Conservation (phyloP, 2,113 vertebrate species). For the Rhinogobius similis region DNA sequence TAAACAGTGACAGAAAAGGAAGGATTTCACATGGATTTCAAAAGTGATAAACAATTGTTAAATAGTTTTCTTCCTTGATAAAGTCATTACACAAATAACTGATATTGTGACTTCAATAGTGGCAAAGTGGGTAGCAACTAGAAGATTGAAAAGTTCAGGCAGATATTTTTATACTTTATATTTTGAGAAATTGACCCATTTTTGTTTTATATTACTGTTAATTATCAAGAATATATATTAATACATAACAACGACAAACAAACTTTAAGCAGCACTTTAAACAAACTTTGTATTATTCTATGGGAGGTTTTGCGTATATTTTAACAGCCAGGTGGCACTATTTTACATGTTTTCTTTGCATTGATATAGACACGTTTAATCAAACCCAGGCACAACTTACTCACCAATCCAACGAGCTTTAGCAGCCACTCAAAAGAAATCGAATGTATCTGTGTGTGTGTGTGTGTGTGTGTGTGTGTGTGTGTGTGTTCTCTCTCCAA, state of each 20-base stretch:
- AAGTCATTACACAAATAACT: too few relatives aligned
- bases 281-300: background rate
- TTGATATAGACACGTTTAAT: constrained; percentile 41
- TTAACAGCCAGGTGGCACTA: constrained; percentile 75
- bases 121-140: too few relatives aligned
- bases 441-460: constrained; percentile 19
- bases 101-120: too few relatives aligned
- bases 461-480: too few relatives aligned
- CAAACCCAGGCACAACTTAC: constrained; percentile 53
- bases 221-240: background rate
- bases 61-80: too few relatives aligned
- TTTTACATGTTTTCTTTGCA: constrained; percentile 48
- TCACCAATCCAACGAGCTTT: constrained; percentile 60
- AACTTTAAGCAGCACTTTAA: background rate
- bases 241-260: background rate
- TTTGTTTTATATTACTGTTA: background rate
- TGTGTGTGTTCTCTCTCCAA: constrained; percentile 14
- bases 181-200: background rate
- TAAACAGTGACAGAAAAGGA: too few relatives aligned
- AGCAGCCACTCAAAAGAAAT: constrained; percentile 28
- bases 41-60: too few relatives aligned
- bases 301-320: background rate
- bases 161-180: background rate
- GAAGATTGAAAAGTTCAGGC: background rate
- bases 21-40: too few relatives aligned